Evolutionary conservation across 2,888 invertebrate species (phyloP).

Genomic region (Drosophila mimetica): DNA sequence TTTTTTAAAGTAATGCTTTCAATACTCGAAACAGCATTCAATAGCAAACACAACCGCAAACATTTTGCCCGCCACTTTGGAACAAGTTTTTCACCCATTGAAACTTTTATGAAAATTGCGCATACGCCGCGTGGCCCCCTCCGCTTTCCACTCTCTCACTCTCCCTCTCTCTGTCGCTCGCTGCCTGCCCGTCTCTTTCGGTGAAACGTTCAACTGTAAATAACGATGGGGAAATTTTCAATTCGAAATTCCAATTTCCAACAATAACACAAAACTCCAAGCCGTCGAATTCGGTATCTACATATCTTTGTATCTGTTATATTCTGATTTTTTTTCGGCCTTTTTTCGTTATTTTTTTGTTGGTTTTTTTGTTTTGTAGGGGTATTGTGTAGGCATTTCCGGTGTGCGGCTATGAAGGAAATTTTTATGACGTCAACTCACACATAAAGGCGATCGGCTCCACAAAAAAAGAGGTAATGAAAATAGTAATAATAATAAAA

Average conservation of each 20-base stretch:
- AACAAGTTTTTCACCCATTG: conserved; percentile 10
- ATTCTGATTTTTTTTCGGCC: conserved; percentile 24
- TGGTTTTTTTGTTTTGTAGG: conserved; percentile 16
- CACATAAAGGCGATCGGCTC: conserved; percentile 37
- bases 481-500: conserved; percentile 42
- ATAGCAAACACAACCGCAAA: neutral
- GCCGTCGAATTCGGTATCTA: conserved; percentile 27
- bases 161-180: neutral
- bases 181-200: neutral
- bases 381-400: conserved; percentile 70
- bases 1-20: neutral
- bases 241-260: conserved; percentile 48
- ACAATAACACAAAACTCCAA: conserved; percentile 37
- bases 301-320: conserved; percentile 38
- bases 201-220: conserved; percentile 58
- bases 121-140: conserved; percentile 58
- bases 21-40: neutral
- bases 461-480: conserved; percentile 17
- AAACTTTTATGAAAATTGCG: conserved; percentile 55
- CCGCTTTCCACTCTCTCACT: neutral
- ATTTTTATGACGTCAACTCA: conserved; percentile 73
- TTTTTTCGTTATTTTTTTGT: conserved; percentile 4
- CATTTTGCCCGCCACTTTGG: neutral
- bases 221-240: conserved; percentile 41
- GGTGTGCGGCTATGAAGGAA: conserved; percentile 64